These are phyloP conservation scores for Ellobium chinense DNA, from an alignment of 2,888 invertebrate species.

Conservation along the genomic window DNA sequence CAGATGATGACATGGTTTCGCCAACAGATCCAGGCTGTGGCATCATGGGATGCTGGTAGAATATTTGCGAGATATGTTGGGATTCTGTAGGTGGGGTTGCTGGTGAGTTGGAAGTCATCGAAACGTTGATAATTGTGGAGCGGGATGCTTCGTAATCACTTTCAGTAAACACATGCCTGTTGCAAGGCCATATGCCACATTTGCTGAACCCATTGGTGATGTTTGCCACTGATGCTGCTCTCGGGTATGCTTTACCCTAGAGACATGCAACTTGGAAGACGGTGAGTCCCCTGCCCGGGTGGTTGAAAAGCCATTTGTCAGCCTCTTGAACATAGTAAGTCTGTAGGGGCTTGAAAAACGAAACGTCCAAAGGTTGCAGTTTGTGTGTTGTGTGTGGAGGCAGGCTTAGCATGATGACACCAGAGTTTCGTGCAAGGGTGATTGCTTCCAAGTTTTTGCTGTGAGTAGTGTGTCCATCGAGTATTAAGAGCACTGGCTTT, in stretches of 20 bases:
- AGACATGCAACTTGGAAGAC: not conserved
- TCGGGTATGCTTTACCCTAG: not conserved
- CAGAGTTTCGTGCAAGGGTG: not conserved
- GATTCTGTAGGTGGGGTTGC: not conserved
- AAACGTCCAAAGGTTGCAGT: conserved; percentile 2
- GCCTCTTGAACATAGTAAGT: not conserved
- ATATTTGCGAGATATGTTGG: not conserved
- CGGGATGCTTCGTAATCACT: not conserved
- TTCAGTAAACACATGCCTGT: not conserved
- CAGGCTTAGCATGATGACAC: not conserved
- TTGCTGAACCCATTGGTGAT: not conserved
- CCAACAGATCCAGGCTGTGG: not conserved
- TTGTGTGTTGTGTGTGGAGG: conserved; percentile 19
- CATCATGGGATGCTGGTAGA: not conserved
- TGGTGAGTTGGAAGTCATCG: not conserved
- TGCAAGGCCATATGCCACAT: not conserved
- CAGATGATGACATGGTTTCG: not conserved
- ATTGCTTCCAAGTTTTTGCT: conserved; percentile 13
- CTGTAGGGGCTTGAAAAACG: conserved; percentile 6
- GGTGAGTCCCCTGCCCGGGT: not conserved
- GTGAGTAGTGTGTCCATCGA: conserved; percentile 1
- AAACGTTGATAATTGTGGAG: not conserved
- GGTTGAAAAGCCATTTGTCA: not conserved
- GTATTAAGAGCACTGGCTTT: not conserved
- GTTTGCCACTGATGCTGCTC: not conserved